phyloP scores from a whole-genome alignment of 2,113 vertebrate genomes.

The Hemibagrus wyckioides region DNA sequence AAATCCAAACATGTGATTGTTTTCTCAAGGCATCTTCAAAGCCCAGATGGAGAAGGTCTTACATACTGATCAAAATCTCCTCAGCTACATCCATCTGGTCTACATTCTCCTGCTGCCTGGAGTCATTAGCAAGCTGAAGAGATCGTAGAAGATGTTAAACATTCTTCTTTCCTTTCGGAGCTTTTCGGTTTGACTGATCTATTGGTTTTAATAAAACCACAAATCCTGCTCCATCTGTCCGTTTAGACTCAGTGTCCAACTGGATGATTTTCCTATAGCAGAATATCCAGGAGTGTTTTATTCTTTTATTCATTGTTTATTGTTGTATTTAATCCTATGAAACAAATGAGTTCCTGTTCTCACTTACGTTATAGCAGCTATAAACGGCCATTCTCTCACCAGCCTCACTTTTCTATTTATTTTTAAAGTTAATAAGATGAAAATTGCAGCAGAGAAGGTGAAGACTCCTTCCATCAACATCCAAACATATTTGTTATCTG shows the following conservation, averaged over 20 bases:
- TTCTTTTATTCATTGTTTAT: neutral
- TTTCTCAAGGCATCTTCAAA: constrained; percentile 32
- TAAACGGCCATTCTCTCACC: no score
- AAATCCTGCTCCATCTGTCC: neutral
- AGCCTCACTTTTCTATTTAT: neutral
- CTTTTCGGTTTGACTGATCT: neutral
- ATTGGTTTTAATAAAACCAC: neutral
- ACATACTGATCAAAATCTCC: constrained; percentile 46
- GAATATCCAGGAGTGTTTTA: neutral
- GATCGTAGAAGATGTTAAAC: constrained; percentile 10
- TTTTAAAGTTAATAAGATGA: neutral
- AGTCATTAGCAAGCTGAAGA: constrained; percentile 20
- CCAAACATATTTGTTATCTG: no score
- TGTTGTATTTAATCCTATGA: neutral
- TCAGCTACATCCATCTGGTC: constrained; percentile 64
- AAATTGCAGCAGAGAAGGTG: neutral
- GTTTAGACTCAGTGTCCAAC: neutral
- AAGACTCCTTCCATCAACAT: neutral
- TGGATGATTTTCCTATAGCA: neutral
- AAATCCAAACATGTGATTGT: constrained; percentile 11
- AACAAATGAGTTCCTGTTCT: neutral
- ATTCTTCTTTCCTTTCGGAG: neutral
- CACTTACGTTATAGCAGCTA: neutral
- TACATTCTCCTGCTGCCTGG: constrained; percentile 33
- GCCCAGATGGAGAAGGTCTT: constrained; percentile 47